A percentile compares a stretch with the other conserved stretches of the same genome.
phyloP scores from a whole-genome alignment of 2,797 vertebrate genomes.

The Hydrophis major region DNA sequence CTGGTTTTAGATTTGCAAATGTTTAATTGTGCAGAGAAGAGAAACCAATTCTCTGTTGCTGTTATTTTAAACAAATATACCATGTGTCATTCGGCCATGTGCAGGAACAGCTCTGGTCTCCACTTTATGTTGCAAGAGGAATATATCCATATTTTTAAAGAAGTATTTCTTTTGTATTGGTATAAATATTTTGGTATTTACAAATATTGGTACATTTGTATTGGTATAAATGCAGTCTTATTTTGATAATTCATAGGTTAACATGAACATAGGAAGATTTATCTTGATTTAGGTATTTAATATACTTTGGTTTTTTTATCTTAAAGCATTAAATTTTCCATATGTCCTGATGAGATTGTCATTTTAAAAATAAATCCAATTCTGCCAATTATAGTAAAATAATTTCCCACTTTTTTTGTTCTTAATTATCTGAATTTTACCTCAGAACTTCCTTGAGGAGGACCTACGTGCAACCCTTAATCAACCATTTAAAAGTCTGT shows the following conservation, averaged over 20 bases:
- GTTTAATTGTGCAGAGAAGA: conserved; percentile 20
- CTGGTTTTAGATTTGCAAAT: conserved; percentile 58
- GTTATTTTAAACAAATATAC: conserved; percentile 41
- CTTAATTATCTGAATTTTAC: not conserved
- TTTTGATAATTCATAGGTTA: not conserved
- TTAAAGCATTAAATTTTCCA: not conserved
- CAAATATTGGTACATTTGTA: not conserved
- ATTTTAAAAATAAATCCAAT: not conserved
- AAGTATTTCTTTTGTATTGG: not conserved
- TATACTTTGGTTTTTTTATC: not conserved
- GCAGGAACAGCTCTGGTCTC: conserved; percentile 34
- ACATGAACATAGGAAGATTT: not conserved
- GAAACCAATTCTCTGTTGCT: conserved; percentile 23
- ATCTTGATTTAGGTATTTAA: not conserved
- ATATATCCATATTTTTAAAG: not conserved
- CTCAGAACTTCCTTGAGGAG: not conserved
- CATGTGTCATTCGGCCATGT: conserved; percentile 2
- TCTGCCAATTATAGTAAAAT: not conserved
- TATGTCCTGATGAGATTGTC: not conserved
- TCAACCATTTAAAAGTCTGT: not conserved
- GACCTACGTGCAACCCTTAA: not conserved
- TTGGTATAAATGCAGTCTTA: not conserved
- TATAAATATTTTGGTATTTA: not conserved
- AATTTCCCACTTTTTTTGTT: not conserved
- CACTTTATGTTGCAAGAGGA: not conserved